Conservation (phyloP, 2,113 vertebrate species). For the Heptranchias perlo region DNA sequence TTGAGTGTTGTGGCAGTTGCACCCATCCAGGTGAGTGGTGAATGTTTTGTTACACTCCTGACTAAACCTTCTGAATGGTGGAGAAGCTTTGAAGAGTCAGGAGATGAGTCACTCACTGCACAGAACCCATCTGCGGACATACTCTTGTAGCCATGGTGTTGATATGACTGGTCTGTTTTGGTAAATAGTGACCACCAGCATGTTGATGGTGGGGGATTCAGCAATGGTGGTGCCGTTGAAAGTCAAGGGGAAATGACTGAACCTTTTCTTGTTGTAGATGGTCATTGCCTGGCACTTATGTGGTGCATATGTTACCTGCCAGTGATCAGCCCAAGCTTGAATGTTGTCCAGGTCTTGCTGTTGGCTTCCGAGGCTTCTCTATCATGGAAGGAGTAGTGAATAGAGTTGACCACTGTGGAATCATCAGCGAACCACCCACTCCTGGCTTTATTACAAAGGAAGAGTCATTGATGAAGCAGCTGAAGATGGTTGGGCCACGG, state of each 20-base stretch:
- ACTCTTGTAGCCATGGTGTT: not conserved
- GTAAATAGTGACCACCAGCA: not conserved
- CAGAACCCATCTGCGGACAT: not conserved
- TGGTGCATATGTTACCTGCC: not conserved
- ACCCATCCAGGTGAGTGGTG: not conserved
- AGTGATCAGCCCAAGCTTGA: not conserved
- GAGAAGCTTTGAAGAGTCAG: not conserved
- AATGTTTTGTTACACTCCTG: not conserved
- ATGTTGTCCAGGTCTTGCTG: too few relatives aligned
- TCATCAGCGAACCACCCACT: too few relatives aligned
- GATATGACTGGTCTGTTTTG: not conserved
- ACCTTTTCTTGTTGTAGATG: too few relatives aligned
- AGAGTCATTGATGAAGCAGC: too few relatives aligned
- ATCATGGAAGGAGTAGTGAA: too few relatives aligned
- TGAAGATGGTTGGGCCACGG: too few relatives aligned
- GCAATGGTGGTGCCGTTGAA: not conserved
- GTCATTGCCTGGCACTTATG: not conserved
- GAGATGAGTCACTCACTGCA: not conserved
- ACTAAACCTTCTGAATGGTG: not conserved
- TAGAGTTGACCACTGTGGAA: too few relatives aligned
- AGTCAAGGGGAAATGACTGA: not conserved
- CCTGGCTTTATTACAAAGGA: too few relatives aligned
- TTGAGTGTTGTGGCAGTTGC: not conserved
- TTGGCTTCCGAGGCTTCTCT: too few relatives aligned
- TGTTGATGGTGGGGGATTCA: not conserved